These are phyloP conservation scores for Microcebus tavaratra DNA, from an alignment of 2,113 vertebrate species.

Conservation along the genomic window DNA sequence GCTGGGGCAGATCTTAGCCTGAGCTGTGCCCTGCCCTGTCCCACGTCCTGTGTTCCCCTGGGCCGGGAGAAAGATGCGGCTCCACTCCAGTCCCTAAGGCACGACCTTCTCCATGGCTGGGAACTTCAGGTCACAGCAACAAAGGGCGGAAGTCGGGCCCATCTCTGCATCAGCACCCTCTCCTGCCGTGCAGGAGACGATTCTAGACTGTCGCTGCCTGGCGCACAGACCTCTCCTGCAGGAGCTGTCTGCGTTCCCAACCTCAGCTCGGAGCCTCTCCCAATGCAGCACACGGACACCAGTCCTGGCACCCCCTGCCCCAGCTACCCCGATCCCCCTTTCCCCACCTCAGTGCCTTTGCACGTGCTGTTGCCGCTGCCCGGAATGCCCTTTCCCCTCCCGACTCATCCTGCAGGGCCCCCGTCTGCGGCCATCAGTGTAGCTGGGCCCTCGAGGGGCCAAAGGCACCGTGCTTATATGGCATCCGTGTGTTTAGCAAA, in stretches of 20 bases:
- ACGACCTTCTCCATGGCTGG: not conserved
- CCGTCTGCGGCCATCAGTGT: not conserved
- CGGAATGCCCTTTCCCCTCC: not conserved
- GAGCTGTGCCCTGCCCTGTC: not conserved
- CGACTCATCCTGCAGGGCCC: not conserved
- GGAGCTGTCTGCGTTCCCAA: not conserved
- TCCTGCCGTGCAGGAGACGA: accelerated
- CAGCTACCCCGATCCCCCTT: not conserved
- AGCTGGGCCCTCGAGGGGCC: not conserved
- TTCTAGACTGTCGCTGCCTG: accelerated
- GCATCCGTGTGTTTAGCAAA: not conserved
- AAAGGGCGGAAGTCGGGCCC: accelerated
- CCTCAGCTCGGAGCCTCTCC: accelerated
- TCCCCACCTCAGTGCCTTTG: not conserved
- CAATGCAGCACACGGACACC: not conserved
- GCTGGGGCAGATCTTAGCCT: not conserved
- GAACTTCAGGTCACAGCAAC: not conserved
- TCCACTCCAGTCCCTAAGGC: not conserved
- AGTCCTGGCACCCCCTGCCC: not conserved
- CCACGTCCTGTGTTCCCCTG: not conserved
- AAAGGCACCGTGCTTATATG: no score
- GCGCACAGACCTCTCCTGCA: accelerated
- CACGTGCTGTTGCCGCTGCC: not conserved
- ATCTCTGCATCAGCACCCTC: not conserved
- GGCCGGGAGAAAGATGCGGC: no score